A percentile compares a stretch with the other conserved stretches of the same genome.
These are phyloP conservation scores for Carcharodon carcharias DNA, from an alignment of 2,797 vertebrate genomes.

Conservation along the genomic window DNA sequence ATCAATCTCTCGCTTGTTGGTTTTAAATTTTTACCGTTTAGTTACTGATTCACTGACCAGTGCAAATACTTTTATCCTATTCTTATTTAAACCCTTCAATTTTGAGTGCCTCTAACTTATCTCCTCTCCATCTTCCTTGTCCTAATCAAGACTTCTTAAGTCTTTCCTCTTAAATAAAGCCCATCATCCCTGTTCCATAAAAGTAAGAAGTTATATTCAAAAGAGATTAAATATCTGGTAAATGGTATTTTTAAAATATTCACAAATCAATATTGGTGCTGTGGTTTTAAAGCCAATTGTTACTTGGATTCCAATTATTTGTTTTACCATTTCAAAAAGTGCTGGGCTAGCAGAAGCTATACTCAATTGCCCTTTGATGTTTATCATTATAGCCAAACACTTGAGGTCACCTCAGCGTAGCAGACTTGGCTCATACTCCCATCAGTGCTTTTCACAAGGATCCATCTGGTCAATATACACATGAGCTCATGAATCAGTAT, in stretches of 20 bases:
- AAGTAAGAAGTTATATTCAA: background rate
- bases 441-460: slow-evolving; percentile 42
- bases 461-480: slow-evolving; percentile 51
- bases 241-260: background rate
- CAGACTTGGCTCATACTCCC: slow-evolving; percentile 31
- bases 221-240: background rate
- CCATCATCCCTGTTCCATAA: background rate
- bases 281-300: background rate
- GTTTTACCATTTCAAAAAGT: background rate
- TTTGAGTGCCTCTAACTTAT: background rate
- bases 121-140: background rate
- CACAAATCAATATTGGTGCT: background rate
- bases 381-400: background rate
- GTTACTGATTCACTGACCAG: background rate
- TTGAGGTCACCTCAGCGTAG: background rate
- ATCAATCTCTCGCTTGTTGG: background rate
- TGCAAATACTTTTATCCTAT: background rate
- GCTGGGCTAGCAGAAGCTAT: background rate
- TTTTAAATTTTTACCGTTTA: background rate
- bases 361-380: background rate
- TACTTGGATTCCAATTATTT: background rate
- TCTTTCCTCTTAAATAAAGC: background rate
- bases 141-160: background rate
- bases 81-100: background rate
- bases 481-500: slow-evolving; percentile 47